Evolutionary conservation across 2,113 vertebrate species (phyloP).

Genomic region (Bagarius yarrelli): DNA sequence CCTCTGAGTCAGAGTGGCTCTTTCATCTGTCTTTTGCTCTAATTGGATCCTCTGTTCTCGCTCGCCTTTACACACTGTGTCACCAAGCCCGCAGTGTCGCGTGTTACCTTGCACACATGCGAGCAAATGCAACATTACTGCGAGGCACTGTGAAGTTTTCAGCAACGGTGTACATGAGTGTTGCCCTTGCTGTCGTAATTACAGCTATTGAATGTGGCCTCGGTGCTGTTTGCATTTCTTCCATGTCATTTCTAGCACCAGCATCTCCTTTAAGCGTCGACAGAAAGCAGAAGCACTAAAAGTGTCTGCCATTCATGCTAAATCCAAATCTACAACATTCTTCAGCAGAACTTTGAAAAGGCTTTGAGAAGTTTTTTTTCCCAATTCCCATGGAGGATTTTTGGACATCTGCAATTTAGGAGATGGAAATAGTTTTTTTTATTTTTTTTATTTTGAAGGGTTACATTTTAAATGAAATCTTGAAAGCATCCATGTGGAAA

Average conservation of each 20-base stretch:
- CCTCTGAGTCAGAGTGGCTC: slow-evolving; percentile 73
- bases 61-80: slow-evolving; percentile 45
- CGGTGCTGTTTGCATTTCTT: slow-evolving; percentile 69
- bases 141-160: slow-evolving; percentile 15
- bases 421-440: background rate
- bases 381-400: background rate
- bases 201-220: slow-evolving; percentile 66
- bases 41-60: slow-evolving; percentile 74
- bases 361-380: background rate
- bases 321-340: slow-evolving; percentile 61
- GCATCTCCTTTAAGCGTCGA: slow-evolving; percentile 66
- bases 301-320: slow-evolving; percentile 57
- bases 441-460: background rate
- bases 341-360: background rate
- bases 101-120: slow-evolving; percentile 38
- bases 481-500: background rate
- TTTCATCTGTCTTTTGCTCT: slow-evolving; percentile 75
- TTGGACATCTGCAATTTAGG: slow-evolving; percentile 6
- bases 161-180: background rate
- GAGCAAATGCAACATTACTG: slow-evolving; percentile 32
- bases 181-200: slow-evolving; percentile 64
- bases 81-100: slow-evolving; percentile 6
- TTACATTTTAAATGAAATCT: background rate
- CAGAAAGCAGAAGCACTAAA: slow-evolving; percentile 54
- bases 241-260: slow-evolving; percentile 59